phyloP scores from a whole-genome alignment of 2,888 invertebrate genomes.

The Sinohyriopsis cumingii region DNA sequence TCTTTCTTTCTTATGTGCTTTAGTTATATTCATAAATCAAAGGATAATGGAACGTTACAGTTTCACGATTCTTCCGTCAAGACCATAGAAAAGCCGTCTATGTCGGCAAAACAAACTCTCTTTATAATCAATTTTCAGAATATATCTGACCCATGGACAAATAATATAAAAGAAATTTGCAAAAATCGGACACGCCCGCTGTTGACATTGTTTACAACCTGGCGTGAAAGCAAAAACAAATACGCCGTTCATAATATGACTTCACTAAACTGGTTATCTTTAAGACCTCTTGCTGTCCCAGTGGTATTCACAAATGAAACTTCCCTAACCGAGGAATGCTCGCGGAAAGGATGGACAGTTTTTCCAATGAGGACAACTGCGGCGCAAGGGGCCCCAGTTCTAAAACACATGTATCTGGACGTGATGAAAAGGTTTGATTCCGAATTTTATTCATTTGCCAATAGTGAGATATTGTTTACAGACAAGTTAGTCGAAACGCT shows the following conservation, averaged over 20 bases:
- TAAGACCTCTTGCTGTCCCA: conserved; percentile 16
- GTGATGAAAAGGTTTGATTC: conserved; percentile 14
- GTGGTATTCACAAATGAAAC: conserved; percentile 20
- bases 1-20: too few relatives aligned
- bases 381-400: conserved; percentile 16
- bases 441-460: conserved; percentile 32
- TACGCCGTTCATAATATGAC: conserved; percentile 12
- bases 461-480: conserved; percentile 36
- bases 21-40: too few relatives aligned
- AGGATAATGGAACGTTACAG: too few relatives aligned
- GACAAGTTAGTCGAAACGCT: conserved; percentile 9
- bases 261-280: conserved; percentile 22
- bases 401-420: conserved; percentile 29
- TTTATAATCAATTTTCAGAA: too few relatives aligned
- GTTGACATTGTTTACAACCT: too few relatives aligned
- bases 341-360: conserved; percentile 6
- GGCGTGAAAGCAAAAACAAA: too few relatives aligned
- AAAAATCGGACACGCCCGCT: too few relatives aligned
- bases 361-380: conserved; percentile 4
- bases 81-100: too few relatives aligned
- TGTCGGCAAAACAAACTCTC: too few relatives aligned
- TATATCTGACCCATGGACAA: too few relatives aligned
- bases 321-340: background rate
- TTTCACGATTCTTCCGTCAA: too few relatives aligned
- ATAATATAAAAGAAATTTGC: too few relatives aligned